Base-by-base conservation (phyloP, 2,113 vertebrate species). In the Ia io region DNA sequence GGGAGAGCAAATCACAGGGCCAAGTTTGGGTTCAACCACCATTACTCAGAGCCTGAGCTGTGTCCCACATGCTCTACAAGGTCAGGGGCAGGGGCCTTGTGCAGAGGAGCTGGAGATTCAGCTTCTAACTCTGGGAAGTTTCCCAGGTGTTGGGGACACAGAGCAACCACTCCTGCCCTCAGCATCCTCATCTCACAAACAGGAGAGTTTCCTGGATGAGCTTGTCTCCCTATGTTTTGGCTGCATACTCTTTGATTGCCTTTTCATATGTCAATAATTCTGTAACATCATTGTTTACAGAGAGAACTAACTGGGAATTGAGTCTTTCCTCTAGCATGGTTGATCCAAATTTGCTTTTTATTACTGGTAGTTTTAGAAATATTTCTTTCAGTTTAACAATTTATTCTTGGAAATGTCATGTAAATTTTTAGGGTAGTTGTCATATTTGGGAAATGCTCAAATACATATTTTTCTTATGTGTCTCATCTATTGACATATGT, bases 281-380 rank as follows among this genome's bases (percentile, higher is more conserved):
- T 94, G 25, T 88, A 83, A 74, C 63, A n/a, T 40, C 84, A 37
- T 61, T 94, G 63, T 83, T 93, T 90, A 79, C 22, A 87, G 70
- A 69, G 47, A 70, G 30, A 95, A 87, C 91, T 85, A 74, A 80
- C 25, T 82, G 23, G 25, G 16, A 88, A 84, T 82, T 92, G 63
- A 61, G n/a, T 32, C 13, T 82, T 92, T 80, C 35, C 12, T 84
- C 91, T 47, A 61, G 13, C 17, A 47, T 61, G 28, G 53, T 67
- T 70, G 70, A 80, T 88, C 35, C 56, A 76, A n/a, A 76, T 83
- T 92, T 96, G 28, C 53, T 95, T 93, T 94, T 93, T 73, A 70
- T 95, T 78, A 42, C 42, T 63, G 56, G n/a, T 32, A 25, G 11
- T 44, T 84, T 71, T 82, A 69, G 74, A 83, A 76, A 65, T 30